Evolutionary conservation across 1,140 invertebrate species (phyloP).

Genomic region (Drosophila jambulina): DNA sequence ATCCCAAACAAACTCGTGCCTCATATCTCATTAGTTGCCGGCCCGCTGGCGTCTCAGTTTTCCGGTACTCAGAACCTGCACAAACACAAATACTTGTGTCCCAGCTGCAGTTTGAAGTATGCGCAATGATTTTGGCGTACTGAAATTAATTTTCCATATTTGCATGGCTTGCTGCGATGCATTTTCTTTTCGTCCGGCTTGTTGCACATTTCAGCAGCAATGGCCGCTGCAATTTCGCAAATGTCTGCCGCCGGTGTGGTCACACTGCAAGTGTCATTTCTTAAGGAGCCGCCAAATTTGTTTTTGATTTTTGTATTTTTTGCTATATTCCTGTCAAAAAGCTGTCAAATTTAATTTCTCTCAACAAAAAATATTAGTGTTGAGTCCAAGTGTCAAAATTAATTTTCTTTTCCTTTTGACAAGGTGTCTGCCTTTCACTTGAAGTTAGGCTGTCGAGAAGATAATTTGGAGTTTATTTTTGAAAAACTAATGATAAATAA

Average conservation of each 20-base stretch:
- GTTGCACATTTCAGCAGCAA: conserved; percentile 26
- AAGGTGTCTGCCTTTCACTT: too few relatives aligned
- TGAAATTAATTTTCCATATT: not conserved
- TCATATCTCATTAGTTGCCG: not conserved
- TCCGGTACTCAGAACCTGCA: not conserved
- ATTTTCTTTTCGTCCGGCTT: conserved; percentile 13
- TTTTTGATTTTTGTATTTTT: not conserved
- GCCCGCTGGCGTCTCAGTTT: not conserved
- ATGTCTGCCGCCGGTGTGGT: not conserved
- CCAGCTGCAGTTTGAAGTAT: not conserved
- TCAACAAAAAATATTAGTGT: too few relatives aligned
- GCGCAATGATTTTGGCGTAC: not conserved
- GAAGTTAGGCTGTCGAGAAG: too few relatives aligned
- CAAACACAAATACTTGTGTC: not conserved
- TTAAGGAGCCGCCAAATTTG: conserved; percentile 2
- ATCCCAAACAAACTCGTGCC: not conserved
- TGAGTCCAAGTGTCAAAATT: too few relatives aligned
- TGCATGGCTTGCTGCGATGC: not conserved
- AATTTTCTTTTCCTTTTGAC: too few relatives aligned
- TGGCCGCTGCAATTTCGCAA: conserved; percentile 13
- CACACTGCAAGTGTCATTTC: conserved; percentile 9
- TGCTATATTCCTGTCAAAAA: too few relatives aligned
- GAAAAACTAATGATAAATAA: not conserved
- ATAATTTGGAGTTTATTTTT: too few relatives aligned
- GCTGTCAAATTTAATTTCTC: too few relatives aligned